These are phyloP conservation scores for Stictocephala bisonia DNA, from an alignment of 2,888 invertebrate species.

Conservation along the genomic window DNA sequence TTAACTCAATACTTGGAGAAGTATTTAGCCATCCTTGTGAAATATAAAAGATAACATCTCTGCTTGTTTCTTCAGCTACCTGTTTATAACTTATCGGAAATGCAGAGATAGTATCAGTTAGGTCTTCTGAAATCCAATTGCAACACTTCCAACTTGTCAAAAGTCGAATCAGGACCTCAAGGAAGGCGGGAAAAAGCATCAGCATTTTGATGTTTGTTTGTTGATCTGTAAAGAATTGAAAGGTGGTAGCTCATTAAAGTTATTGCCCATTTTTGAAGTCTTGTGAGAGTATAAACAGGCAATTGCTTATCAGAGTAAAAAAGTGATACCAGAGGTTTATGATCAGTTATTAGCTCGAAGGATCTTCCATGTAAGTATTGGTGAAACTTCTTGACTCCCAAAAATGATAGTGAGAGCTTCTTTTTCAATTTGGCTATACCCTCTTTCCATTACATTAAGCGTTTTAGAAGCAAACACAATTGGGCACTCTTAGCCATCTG, in stretches of 20 bases:
- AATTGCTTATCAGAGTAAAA: not conserved
- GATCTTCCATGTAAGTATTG: not conserved
- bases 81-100: no score
- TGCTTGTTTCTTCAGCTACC: no score
- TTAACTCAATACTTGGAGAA: no score
- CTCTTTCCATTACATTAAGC: not conserved
- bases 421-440: not conserved
- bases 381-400: not conserved
- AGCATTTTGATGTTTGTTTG: not conserved
- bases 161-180: no score
- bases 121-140: no score
- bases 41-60: no score
- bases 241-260: not conserved
- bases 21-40: no score
- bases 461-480: not conserved
- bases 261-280: conserved; percentile 2
- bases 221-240: not conserved
- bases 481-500: conserved; percentile 12
- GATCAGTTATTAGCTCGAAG: not conserved
- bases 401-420: not conserved
- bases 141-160: not conserved
- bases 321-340: conserved; percentile 4
- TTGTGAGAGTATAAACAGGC: not conserved
- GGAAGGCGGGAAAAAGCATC: not conserved
- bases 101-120: no score